These are phyloP conservation scores for Toxonevra muliebris DNA, from an alignment of 2,888 invertebrate species.

Conservation along the genomic window DNA sequence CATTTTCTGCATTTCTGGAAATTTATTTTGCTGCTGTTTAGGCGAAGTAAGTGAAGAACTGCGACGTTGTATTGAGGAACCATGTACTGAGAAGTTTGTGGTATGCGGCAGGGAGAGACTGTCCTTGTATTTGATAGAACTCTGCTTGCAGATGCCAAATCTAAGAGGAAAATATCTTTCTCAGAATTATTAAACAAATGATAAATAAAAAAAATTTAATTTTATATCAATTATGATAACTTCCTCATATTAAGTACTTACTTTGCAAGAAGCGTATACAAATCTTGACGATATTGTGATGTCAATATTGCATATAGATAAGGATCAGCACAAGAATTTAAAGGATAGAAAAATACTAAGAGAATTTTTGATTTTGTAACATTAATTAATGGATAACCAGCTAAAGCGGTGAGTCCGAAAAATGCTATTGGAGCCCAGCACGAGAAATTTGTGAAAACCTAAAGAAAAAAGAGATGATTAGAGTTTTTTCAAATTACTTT, in stretches of 20 bases:
- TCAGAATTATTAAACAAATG: conserved; percentile 15
- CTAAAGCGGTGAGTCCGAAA: conserved; percentile 85
- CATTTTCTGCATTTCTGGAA: conserved; percentile 54
- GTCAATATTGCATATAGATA: conserved; percentile 92
- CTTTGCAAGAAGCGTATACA: conserved; percentile 74
- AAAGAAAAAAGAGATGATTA: background rate
- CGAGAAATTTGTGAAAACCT: conserved; percentile 81
- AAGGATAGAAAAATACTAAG: conserved; percentile 88
- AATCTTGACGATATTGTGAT: conserved; percentile 83
- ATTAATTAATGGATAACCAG: conserved; percentile 84
- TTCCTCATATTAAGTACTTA: conserved; percentile 55
- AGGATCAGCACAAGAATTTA: conserved; percentile 93
- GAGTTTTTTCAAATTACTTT: background rate
- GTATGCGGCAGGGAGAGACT: conserved; percentile 58
- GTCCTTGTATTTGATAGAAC: conserved; percentile 66
- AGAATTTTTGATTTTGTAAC: conserved; percentile 83
- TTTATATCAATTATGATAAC: background rate
- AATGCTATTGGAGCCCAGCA: conserved; percentile 91
- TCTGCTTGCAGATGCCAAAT: conserved; percentile 67
- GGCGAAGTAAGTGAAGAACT: conserved; percentile 35
- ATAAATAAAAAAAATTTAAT: background rate
- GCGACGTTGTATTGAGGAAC: conserved; percentile 49
- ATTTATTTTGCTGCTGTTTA: conserved; percentile 37
- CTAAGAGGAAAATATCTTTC: conserved; percentile 54
- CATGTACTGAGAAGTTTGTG: conserved; percentile 53